Evolutionary conservation across 37 sponge, comb jelly and placozoan species (phyloP), one percentile per base, ranked within the genome.

Genomic region (Spongia lamella): DNA sequence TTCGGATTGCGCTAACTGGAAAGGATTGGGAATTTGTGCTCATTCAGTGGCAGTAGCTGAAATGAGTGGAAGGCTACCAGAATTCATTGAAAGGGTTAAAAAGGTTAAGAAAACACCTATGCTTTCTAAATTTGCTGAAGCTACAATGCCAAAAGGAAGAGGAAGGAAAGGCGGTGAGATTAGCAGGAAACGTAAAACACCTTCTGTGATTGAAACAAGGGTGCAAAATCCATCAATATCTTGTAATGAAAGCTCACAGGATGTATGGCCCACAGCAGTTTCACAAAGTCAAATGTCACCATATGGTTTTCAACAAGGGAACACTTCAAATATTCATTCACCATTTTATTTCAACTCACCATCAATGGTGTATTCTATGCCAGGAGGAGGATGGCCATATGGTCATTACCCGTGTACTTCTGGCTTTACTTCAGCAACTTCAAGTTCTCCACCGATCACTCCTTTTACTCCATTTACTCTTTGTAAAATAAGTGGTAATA

Each of bases 1-100:
- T 50, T 61, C 78, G 13, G 59, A 65, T 34, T 63, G 78, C 31
- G 36, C 78, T 7, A 77, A 77, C 66, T 77, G 66, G 67, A 77
- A 77, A 43, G 66, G 34, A 14, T 7, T 65, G 53, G 78, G 76
- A 3, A 24, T 75, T 40, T 75, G 76, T 26, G 24, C 76, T 7
- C 76, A 75, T 37, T 22, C 63, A 25, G 63, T 75, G 26, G 76
- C 51, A 16, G 76, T 75, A 4, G 76, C 76, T 21, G 63, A 75
- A 36, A 7, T 25, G 6, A 37, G 38, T 31, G n/a, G 33, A 21
- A 60, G 60, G 7, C 76, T 75, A 24, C 7, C 61, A 6, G 6
- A 75, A 52, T 59, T 60, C 34, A 7, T 75, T 29, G 38, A 17
- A 61, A 19, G 7, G 24, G 11, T 75, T 9, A 6, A 22, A 31